Evolutionary conservation across 2,113 vertebrate species (phyloP).

Genomic region (Fulmarus glacialis): DNA sequence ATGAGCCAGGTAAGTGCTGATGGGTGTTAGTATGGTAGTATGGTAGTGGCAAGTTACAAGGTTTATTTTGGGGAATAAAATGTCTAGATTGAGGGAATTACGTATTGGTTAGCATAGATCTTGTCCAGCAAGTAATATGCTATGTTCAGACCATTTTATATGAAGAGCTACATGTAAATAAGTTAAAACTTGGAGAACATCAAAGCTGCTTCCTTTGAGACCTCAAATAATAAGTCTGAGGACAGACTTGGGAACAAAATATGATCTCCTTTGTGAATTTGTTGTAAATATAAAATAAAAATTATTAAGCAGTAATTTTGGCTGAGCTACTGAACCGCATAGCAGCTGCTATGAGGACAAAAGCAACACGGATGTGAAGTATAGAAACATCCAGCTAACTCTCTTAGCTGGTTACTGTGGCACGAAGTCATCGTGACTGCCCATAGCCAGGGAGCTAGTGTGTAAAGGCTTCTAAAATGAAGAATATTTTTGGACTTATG

Average conservation of each 20-base stretch:
- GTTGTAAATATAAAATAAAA: not conserved
- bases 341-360: not conserved
- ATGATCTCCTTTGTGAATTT: not conserved
- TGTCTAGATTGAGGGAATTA: not conserved
- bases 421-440: fast-evolving
- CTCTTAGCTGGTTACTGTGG: not conserved
- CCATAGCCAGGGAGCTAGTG: not conserved
- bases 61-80: not conserved
- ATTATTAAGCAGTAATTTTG: not conserved
- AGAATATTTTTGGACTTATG: fast-evolving
- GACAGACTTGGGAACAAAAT: not conserved
- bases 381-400: not conserved
- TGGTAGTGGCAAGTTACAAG: not conserved
- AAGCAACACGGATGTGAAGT: not conserved
- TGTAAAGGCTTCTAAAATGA: not conserved
- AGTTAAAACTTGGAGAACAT: not conserved
- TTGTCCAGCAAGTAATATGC: not conserved
- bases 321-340: not conserved
- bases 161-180: not conserved
- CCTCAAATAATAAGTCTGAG: not conserved
- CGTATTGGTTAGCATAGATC: not conserved
- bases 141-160: not conserved
- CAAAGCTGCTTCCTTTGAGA: not conserved
- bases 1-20: not conserved
- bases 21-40: not conserved